Evolutionary conservation across 1,140 invertebrate genomes (phyloP).

Genomic region (Anastrepha ludens): DNA sequence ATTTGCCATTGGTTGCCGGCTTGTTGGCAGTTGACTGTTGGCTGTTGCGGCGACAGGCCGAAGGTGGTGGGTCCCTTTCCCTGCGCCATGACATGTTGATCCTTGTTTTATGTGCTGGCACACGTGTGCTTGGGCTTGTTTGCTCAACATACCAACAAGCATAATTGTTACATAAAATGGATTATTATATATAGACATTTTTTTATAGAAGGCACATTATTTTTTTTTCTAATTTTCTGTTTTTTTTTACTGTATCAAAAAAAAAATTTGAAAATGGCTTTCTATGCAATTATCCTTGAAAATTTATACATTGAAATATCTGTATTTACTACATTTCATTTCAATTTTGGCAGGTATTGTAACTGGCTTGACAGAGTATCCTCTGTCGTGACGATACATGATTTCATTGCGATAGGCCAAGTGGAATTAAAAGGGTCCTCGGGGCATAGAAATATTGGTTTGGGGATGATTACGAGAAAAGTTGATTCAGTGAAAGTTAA

Average conservation of each 20-base stretch:
- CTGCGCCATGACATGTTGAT: not conserved
- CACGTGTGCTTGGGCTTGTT: constrained; percentile 46
- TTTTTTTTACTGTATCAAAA: not conserved
- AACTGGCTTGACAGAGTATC: not conserved
- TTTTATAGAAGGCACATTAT: not conserved
- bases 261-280: not conserved
- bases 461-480: not conserved
- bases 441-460: not conserved
- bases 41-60: not conserved
- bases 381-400: not conserved
- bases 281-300: not conserved
- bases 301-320: constrained; percentile 20
- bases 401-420: not conserved
- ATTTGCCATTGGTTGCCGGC: not conserved
- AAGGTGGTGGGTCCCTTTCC: not conserved
- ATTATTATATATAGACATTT: not conserved
- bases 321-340: constrained; percentile 10
- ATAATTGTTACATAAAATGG: constrained; percentile 16
- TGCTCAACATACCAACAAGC: constrained; percentile 26
- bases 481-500: too few species aligned
- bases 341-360: not conserved
- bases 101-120: not conserved
- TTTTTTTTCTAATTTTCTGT: not conserved
- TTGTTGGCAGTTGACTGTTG: not conserved
- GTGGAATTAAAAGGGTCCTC: not conserved